Percentiles rank a stretch among this genome's conserved stretches.
phyloP scores from a whole-genome alignment of 37 sponge, comb jelly and placozoan species.

The Axinella damicornis region DNA sequence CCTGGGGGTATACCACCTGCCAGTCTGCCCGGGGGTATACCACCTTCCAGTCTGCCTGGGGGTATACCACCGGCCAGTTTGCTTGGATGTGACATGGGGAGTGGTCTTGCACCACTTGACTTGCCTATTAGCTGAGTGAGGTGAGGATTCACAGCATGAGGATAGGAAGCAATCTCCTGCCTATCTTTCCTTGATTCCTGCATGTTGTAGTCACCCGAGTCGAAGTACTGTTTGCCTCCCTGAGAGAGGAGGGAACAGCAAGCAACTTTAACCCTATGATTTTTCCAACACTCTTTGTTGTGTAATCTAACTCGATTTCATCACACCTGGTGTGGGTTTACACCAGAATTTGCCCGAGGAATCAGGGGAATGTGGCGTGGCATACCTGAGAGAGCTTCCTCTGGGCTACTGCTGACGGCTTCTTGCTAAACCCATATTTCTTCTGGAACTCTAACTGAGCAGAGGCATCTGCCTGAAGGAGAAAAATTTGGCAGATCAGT shows the following conservation, averaged over 20 bases:
- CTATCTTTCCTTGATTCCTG: conserved; percentile 13
- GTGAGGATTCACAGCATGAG: conserved; percentile 36
- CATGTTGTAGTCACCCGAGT: conserved; percentile 86
- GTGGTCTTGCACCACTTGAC: background rate
- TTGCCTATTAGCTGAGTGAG: conserved; percentile 29
- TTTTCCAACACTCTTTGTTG: too few species aligned
- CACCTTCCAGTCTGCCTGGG: conserved; percentile 6
- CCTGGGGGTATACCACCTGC: too few species aligned
- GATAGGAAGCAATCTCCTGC: conserved; percentile 46
- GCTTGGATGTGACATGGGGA: conserved; percentile 12
- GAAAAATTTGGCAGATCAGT: too few species aligned
- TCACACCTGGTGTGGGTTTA: too few species aligned
- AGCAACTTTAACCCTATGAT: too few species aligned
- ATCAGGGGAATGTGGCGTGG: too few species aligned
- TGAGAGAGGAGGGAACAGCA: background rate
- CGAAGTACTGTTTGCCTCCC: conserved; percentile 89
- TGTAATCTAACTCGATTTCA: too few species aligned
- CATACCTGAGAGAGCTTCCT: conserved; percentile 57
- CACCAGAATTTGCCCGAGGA: background rate
- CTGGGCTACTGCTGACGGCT: conserved; percentile 45
- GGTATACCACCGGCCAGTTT: conserved; percentile 7
- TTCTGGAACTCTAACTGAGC: conserved; percentile 34
- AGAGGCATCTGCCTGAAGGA: conserved; percentile 24
- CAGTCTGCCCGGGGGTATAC: too few species aligned
- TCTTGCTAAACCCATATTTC: conserved; percentile 42